Conservation (phyloP, 2,797 vertebrate genomes). For the Enteromius radiatus region DNA sequence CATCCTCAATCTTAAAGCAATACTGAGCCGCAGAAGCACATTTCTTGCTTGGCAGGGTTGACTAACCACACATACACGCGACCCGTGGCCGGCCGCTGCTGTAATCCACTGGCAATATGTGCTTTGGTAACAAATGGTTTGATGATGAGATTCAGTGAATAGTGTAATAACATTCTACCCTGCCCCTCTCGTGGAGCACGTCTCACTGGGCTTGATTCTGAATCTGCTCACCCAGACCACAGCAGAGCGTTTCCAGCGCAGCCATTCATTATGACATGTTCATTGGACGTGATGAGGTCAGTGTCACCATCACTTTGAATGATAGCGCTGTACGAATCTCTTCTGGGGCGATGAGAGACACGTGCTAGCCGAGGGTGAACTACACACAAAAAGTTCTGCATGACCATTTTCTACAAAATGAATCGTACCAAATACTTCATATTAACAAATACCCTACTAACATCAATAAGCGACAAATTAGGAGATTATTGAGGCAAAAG, state of each 20-base stretch:
- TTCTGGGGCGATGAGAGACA: not conserved
- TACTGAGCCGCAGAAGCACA: constrained; percentile 47
- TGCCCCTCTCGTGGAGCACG: constrained; percentile 20
- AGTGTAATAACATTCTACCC: constrained; percentile 56
- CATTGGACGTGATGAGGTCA: constrained; percentile 39
- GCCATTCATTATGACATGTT: constrained; percentile 35
- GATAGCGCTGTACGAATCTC: not conserved
- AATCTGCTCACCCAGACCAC: constrained; percentile 30
- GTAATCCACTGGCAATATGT: constrained; percentile 62
- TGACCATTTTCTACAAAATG: not conserved
- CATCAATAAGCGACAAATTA: no score
- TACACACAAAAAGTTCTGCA: not conserved
- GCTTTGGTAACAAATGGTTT: constrained; percentile 63
- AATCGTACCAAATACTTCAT: not conserved
- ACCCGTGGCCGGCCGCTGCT: constrained; percentile 38
- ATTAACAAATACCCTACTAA: not conserved
- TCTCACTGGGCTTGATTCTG: constrained; percentile 27
- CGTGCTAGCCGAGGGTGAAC: not conserved
- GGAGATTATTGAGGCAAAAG: no score
- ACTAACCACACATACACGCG: constrained; percentile 49
- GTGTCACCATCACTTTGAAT: constrained; percentile 18
- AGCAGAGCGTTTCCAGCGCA: not conserved
- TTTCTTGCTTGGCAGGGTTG: constrained; percentile 57
- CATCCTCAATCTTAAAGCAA: constrained; percentile 49
- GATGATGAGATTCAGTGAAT: constrained; percentile 59